phyloP scores from a whole-genome alignment of 1,140 invertebrate genomes.

The Aphidius ervi region DNA sequence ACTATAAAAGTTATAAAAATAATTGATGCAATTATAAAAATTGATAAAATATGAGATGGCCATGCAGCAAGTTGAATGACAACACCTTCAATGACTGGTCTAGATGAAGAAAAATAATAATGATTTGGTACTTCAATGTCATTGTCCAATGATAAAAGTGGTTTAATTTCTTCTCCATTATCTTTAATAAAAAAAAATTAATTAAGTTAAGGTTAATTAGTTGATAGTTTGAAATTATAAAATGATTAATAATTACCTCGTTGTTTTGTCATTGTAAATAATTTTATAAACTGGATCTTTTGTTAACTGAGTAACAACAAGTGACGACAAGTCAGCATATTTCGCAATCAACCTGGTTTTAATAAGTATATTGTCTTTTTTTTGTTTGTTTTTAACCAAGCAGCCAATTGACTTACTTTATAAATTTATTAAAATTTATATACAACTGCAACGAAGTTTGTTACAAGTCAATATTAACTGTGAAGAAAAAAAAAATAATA shows the following conservation, averaged over 20 bases:
- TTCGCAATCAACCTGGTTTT: slow-evolving; percentile 1
- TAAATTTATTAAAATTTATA: too few species aligned
- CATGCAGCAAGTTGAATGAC: slow-evolving; percentile 31
- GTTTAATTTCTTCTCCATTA: slow-evolving; percentile 8
- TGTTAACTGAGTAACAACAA: background rate
- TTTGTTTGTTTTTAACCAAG: too few species aligned
- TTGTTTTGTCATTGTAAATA: slow-evolving; percentile 23
- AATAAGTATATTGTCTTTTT: too few species aligned
- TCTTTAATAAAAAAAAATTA: background rate
- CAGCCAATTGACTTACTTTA: too few species aligned
- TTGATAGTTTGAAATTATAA: background rate
- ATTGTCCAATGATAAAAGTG: slow-evolving; percentile 9
- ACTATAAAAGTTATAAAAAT: slow-evolving; percentile 20
- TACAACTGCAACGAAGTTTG: too few species aligned
- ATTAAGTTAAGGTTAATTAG: background rate
- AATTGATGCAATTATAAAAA: slow-evolving; percentile 27
- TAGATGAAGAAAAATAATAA: slow-evolving; percentile 5
- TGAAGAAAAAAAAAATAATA: too few species aligned
- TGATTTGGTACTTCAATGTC: slow-evolving; percentile 4
- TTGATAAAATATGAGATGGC: slow-evolving; percentile 31
- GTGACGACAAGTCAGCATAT: slow-evolving; percentile 2
- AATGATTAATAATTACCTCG: slow-evolving; percentile 25
- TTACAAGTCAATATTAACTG: too few species aligned
- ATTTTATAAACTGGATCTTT: slow-evolving; percentile 17
- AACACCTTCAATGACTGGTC: slow-evolving; percentile 28